These are phyloP conservation scores for Syngnathoides biaculeatus DNA, from an alignment of 2,113 vertebrate genomes.

Conservation along the genomic window DNA sequence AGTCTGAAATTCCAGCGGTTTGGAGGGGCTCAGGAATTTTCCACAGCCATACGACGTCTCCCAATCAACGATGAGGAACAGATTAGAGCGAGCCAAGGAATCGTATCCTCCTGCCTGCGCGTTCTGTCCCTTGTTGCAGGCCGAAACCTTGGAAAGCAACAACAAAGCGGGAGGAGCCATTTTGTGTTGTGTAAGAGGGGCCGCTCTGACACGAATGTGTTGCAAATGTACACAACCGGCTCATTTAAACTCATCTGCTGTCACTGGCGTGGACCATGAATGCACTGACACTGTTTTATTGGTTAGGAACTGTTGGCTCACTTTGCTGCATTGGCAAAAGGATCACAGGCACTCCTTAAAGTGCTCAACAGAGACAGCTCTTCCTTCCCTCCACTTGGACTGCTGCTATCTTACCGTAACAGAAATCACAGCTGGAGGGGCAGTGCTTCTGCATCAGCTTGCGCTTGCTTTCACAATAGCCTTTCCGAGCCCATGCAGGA, in stretches of 20 bases:
- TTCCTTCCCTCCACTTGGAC: conserved; percentile 15
- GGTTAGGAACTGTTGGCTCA: conserved; percentile 56
- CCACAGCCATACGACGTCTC: conserved; percentile 68
- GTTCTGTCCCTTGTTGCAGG: conserved; percentile 56
- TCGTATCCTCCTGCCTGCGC: conserved; percentile 57
- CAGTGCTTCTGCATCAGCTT: conserved; percentile 93
- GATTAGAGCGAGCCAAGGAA: conserved; percentile 62
- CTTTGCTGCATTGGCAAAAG: conserved; percentile 56
- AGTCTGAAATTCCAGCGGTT: conserved; percentile 75
- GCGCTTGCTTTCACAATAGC: conserved; percentile 83
- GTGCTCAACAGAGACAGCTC: conserved; percentile 45
- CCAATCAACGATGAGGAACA: conserved; percentile 73
- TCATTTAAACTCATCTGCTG: not conserved
- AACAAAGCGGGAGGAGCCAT: conserved; percentile 38
- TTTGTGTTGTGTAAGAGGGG: conserved; percentile 48
- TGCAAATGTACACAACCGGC: not conserved
- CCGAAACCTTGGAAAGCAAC: conserved; percentile 43
- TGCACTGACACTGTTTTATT: conserved; percentile 27
- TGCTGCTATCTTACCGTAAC: conserved; percentile 79
- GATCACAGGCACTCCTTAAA: conserved; percentile 45
- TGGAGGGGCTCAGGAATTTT: conserved; percentile 73
- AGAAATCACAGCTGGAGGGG: conserved; percentile 92
- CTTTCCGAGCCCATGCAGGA: conserved; percentile 81
- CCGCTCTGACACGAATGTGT: conserved; percentile 2
- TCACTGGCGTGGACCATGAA: not conserved